phyloP scores from a whole-genome alignment of 2,888 invertebrate species.

The Operophtera brumata region DNA sequence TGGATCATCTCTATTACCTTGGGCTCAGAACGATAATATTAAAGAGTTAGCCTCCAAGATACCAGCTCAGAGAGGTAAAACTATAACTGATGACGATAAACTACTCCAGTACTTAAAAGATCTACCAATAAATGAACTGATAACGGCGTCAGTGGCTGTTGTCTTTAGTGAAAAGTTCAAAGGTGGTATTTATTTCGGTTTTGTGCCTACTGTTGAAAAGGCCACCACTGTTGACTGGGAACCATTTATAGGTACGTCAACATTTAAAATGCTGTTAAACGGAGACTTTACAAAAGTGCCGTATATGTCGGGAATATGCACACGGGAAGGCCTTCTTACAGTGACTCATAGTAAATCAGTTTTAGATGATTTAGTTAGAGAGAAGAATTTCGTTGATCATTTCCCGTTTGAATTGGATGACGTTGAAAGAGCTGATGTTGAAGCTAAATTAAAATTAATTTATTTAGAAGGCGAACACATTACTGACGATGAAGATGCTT shows the following conservation, averaged over 20 bases:
- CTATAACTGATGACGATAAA: constrained; percentile 42
- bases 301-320: constrained; percentile 72
- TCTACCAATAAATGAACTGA: constrained; percentile 54
- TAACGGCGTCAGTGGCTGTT: constrained; percentile 51
- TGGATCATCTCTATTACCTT: constrained; percentile 72
- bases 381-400: constrained; percentile 53
- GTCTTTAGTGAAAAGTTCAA: constrained; percentile 41
- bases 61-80: constrained; percentile 47
- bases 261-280: constrained; percentile 55
- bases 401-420: constrained; percentile 56
- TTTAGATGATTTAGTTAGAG: constrained; percentile 43
- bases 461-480: constrained; percentile 68
- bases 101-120: constrained; percentile 58
- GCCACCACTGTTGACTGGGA: constrained; percentile 66
- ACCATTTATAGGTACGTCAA: constrained; percentile 65
- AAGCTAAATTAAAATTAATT: constrained; percentile 54
- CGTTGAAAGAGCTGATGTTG: constrained; percentile 44
- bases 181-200: constrained; percentile 72
- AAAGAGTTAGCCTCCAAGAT: constrained; percentile 56
- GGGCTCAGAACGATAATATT: constrained; percentile 63
- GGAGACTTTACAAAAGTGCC: constrained; percentile 75
- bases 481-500: constrained; percentile 57
- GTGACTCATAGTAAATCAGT: constrained; percentile 33
- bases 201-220: constrained; percentile 69
- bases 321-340: constrained; percentile 70